Percentiles rank a stretch among this genome's conserved stretches.
These are phyloP conservation scores for Entosphenus tridentatus DNA, from an alignment of 2,113 vertebrate genomes.

Conservation along the genomic window DNA sequence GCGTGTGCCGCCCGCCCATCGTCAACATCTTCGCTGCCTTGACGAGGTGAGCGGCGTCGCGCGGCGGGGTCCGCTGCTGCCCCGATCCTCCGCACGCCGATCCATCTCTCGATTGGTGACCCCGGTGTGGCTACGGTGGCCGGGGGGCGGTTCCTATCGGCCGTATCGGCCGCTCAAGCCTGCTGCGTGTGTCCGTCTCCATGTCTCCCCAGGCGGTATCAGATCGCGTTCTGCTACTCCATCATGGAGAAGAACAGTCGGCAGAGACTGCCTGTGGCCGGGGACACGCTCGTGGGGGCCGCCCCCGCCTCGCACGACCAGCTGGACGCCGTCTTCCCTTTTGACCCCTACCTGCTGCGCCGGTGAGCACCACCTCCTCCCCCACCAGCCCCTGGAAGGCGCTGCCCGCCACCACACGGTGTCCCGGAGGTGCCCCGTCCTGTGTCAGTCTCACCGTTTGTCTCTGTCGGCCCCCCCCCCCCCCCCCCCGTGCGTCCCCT, in stretches of 20 bases:
- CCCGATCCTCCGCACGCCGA: too few species aligned
- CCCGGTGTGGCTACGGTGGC: too few species aligned
- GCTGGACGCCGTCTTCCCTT: slow-evolving; percentile 83
- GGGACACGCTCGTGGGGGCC: slow-evolving; percentile 32
- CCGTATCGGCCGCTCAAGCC: too few species aligned
- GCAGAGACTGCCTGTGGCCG: slow-evolving; percentile 39
- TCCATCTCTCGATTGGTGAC: too few species aligned
- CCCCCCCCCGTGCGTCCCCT: too few species aligned
- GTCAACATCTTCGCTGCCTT: slow-evolving; percentile 72
- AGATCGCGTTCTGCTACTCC: slow-evolving; percentile 84
- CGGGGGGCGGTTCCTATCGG: too few species aligned
- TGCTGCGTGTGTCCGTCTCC: neutral
- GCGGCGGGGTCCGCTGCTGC: too few species aligned
- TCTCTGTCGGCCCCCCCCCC: too few species aligned
- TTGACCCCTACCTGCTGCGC: slow-evolving; percentile 72
- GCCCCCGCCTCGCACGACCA: slow-evolving; percentile 53
- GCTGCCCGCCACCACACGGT: slow-evolving; percentile 73
- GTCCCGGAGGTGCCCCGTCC: neutral
- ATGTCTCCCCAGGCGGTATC: slow-evolving; percentile 47
- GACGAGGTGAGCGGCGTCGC: slow-evolving; percentile 34
- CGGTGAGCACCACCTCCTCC: slow-evolving; percentile 44
- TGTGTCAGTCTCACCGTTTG: too few species aligned
- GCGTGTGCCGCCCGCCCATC: slow-evolving; percentile 62
- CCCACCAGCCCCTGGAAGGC: slow-evolving; percentile 50
- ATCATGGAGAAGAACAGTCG: slow-evolving; percentile 82